Conservation (phyloP, 2,113 vertebrate genomes). For the Tor tambroides region DNA sequence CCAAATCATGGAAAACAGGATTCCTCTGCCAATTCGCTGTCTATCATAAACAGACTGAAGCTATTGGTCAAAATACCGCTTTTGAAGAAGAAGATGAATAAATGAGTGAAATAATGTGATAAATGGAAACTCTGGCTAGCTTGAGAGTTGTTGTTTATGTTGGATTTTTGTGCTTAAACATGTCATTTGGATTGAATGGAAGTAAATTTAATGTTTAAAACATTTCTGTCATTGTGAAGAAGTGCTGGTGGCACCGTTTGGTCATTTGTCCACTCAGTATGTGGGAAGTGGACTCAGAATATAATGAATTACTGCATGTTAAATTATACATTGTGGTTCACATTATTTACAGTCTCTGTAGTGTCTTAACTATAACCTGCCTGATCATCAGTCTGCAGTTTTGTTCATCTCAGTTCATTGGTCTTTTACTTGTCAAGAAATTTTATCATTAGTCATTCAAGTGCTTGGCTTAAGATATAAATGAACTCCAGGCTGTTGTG, state of each 20-base stretch:
- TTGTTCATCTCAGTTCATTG: not conserved
- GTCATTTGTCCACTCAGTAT: constrained; percentile 18
- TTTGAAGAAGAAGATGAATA: not conserved
- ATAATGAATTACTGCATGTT: not conserved
- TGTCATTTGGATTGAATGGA: not conserved
- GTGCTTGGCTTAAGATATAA: not conserved
- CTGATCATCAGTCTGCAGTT: not conserved
- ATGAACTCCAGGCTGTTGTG: constrained; percentile 1
- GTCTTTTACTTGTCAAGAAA: not conserved
- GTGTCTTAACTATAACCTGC: not conserved
- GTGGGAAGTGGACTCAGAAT: not conserved
- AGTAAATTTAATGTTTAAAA: constrained; percentile 2
- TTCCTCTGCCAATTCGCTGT: not conserved
- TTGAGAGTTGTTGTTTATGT: constrained; percentile 12
- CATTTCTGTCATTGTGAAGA: not conserved
- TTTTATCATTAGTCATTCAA: not conserved
- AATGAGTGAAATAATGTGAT: not conserved
- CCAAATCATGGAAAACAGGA: not conserved
- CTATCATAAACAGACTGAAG: not conserved
- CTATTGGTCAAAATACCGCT: not conserved
- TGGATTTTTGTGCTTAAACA: constrained; percentile 12
- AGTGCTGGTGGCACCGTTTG: not conserved
- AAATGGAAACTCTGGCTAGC: constrained; percentile 3
- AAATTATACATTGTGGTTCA: not conserved
- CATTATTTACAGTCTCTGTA: constrained; percentile 18